Evolutionary conservation across 2,113 vertebrate genomes (phyloP), one percentile per base, ranked within the genome.

Genomic region (Geococcyx californianus): DNA sequence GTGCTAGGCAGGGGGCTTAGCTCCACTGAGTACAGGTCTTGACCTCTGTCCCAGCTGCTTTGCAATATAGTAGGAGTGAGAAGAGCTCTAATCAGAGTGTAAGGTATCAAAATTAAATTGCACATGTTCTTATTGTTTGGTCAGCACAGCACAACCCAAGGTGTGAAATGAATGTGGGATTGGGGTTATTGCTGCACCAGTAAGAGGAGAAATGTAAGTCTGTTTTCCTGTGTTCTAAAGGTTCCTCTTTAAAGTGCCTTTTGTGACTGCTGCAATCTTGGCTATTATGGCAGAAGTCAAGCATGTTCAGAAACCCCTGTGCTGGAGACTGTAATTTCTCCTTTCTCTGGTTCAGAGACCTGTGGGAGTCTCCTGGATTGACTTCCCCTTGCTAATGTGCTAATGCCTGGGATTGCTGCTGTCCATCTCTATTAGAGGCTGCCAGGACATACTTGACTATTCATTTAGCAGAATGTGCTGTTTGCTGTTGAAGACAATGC

Each of bases 61-160:
- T 73, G 60, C 36, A n/a, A 4, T 31, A 31, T 11, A 26, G 19
- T 2, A 54, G 60, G 33, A 52, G 38, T 59, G 82, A 60, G 60
- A 63, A 67, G 44, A 85, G n/a, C 38, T 79, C 8, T 52, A 89
- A 31, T 34, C 47, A 33, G 29, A 75, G 40, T 12, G 19, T 26
- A 67, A 54, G 21, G 5, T 60, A 64, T 58, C 91, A 84, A 86
- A 74, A 81, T 67, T 36, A 56, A 79, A 56, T 44, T 14, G 34
- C 28, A n/a, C 18, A 9, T 0, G 0, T 42, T 81, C 59, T 14
- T 1, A 2, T 42, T 0, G 0, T 68, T 44, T 68, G 47, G 66
- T 36, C 80, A 68, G 51, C 20, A 7, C 60, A 49, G 55, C 33
- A 33, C 21, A 49, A 54, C 14, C 49, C n/a, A 31, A 38, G 49